These are phyloP conservation scores for Sminthurinus aureus DNA, from an alignment of 2,888 invertebrate genomes.

Conservation along the genomic window DNA sequence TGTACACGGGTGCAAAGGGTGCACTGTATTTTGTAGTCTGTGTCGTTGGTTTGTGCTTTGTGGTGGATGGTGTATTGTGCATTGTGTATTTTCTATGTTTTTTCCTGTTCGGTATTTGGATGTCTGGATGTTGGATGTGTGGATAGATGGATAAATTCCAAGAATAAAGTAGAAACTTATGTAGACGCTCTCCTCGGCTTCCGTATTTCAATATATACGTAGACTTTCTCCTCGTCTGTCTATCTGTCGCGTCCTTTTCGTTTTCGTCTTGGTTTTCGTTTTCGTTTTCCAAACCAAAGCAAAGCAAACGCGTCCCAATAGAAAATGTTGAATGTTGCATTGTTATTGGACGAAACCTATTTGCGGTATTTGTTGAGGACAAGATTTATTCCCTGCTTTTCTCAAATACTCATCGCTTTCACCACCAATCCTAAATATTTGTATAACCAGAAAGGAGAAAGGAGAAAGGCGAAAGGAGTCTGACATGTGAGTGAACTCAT, in stretches of 20 bases:
- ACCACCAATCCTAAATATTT: neutral
- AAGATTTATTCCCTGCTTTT: conserved; percentile 1
- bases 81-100: neutral
- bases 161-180: neutral
- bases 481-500: no score
- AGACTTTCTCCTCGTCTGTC: neutral
- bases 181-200: neutral
- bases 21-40: no score
- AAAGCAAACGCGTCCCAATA: neutral
- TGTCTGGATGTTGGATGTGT: neutral
- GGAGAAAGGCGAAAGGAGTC: neutral
- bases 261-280: neutral
- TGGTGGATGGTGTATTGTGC: no score
- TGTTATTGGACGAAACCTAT: neutral
- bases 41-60: no score
- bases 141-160: neutral
- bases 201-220: no score
- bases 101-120: neutral
- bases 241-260: neutral
- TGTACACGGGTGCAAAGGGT: no score
- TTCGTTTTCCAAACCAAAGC: no score
- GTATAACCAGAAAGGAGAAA: no score
- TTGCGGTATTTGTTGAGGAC: conserved; percentile 22
- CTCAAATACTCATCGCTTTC: neutral
- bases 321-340: neutral